Conservation (phyloP, 2,113 vertebrate genomes). For the Melanerpes formicivorus region DNA sequence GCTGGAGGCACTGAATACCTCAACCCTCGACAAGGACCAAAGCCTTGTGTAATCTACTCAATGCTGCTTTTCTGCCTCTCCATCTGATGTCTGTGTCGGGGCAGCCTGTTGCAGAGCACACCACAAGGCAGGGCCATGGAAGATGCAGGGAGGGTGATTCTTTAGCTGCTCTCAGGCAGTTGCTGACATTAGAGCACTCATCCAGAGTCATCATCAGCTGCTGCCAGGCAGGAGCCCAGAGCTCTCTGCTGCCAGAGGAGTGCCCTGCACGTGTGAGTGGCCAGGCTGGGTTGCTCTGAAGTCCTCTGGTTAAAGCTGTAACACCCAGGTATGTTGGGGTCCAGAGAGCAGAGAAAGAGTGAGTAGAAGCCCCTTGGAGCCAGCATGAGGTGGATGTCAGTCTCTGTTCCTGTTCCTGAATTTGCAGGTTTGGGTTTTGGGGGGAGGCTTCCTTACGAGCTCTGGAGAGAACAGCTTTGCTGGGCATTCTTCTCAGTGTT, state of each 20-base stretch:
- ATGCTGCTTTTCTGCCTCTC: background rate
- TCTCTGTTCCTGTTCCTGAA: background rate
- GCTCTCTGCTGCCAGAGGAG: background rate
- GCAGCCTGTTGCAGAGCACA: background rate
- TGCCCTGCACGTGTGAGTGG: no score
- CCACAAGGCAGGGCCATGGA: background rate
- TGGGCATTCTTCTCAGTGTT: background rate
- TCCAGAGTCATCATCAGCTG: background rate
- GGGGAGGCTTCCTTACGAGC: background rate
- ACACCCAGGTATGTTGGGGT: background rate
- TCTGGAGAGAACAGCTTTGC: background rate
- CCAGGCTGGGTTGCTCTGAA: background rate
- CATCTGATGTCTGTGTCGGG: background rate
- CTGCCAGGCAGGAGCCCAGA: background rate
- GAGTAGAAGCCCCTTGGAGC: background rate
- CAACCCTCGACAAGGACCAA: background rate
- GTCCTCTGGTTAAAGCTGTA: background rate
- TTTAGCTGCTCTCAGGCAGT: background rate
- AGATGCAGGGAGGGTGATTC: background rate
- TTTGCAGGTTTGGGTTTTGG: background rate
- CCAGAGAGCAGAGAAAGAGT: background rate
- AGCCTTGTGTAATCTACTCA: background rate
- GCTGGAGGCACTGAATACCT: accelerated
- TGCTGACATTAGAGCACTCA: background rate
- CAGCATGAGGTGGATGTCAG: background rate